Conservation (phyloP, 2,797 vertebrate species). For the Molossus molossus region DNA sequence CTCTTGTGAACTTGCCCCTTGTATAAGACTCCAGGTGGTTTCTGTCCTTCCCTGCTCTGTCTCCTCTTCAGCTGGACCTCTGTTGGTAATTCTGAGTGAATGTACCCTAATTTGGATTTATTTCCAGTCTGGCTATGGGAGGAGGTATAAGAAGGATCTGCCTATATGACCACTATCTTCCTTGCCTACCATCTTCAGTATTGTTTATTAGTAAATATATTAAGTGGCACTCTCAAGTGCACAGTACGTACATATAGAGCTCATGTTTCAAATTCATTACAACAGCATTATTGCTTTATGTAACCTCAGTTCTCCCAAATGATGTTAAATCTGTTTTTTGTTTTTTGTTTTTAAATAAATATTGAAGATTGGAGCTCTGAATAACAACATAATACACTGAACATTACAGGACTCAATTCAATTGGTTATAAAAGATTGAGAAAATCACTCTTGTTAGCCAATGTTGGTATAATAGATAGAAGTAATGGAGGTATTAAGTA, state of each 20-base stretch:
- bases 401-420: neutral
- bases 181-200: neutral
- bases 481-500: neutral
- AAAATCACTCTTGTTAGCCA: neutral
- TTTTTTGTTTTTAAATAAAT: neutral
- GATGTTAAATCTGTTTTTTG: neutral
- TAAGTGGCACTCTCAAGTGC: neutral
- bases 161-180: too few species aligned
- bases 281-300: neutral
- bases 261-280: neutral
- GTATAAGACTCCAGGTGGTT: too few species aligned
- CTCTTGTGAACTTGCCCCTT: too few species aligned
- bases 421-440: neutral
- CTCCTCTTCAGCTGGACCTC: too few species aligned
- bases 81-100: too few species aligned
- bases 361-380: neutral
- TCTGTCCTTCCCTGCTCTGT: too few species aligned
- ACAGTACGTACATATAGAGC: neutral
- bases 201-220: neutral
- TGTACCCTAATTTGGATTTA: too few species aligned
- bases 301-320: neutral
- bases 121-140: too few species aligned
- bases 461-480: neutral
- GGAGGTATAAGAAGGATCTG: too few species aligned
- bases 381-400: neutral